These are phyloP conservation scores for Parnassius orleans DNA, from an alignment of 2,888 invertebrate genomes.

Conservation along the genomic window DNA sequence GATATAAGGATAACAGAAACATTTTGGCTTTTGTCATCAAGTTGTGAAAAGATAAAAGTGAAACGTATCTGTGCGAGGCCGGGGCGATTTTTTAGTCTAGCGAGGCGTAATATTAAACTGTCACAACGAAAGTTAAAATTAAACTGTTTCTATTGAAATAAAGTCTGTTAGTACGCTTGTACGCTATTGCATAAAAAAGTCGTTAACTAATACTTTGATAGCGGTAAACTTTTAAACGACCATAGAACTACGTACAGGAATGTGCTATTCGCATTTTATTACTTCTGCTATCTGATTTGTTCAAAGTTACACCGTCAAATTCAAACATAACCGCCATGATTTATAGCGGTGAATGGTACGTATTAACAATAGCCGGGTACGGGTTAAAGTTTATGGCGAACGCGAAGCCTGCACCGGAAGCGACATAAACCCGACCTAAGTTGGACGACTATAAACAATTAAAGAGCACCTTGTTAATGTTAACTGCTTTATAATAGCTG, in stretches of 20 bases:
- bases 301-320: slow-evolving; percentile 51
- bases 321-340: slow-evolving; percentile 55
- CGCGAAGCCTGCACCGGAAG: slow-evolving; percentile 67
- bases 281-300: slow-evolving; percentile 52
- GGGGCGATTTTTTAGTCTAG: no score
- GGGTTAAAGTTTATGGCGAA: slow-evolving; percentile 59
- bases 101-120: no score
- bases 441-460: slow-evolving; percentile 69
- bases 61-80: no score
- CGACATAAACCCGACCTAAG: slow-evolving; percentile 68
- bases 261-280: slow-evolving; percentile 31
- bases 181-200: slow-evolving; percentile 14
- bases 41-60: no score
- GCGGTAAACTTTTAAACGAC: slow-evolving; percentile 14
- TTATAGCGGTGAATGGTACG: slow-evolving; percentile 51
- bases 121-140: no score
- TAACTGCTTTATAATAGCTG: slow-evolving; percentile 70
- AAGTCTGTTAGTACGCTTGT: slow-evolving; percentile 7
- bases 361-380: slow-evolving; percentile 48
- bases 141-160: slow-evolving; percentile 4
- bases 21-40: no score
- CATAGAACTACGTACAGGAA: slow-evolving; percentile 21
- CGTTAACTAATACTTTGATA: slow-evolving; percentile 14
- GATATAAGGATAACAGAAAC: no score
- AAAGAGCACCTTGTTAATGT: slow-evolving; percentile 75